Evolutionary conservation across 2,797 vertebrate species (phyloP), one percentile per base, ranked within the genome.

Genomic region (Bufotes viridis): DNA sequence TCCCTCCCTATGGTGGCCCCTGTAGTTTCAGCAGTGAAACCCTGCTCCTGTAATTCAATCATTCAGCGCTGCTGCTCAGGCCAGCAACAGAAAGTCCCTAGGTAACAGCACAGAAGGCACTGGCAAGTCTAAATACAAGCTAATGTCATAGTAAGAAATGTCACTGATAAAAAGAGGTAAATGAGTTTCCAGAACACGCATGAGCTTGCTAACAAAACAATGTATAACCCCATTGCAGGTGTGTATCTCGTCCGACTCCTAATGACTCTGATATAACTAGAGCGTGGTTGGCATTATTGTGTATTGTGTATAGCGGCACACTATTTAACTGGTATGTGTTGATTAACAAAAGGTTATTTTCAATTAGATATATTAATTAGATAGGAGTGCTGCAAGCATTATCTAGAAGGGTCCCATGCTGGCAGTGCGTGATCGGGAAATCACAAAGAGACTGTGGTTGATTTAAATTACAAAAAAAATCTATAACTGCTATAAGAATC

Each of bases 331-430:
- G 49, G 17, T 29, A 58, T 89, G 24, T 82, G 87, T 86, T 86
- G 83, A 89, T 86, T 89, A 89, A 86, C 69, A 82, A 89, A 75
- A 82, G 69, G 70, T 81, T 61, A 69, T 86, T 81, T 85, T 89
- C 82, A 88, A 88, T 86, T 88, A 82, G 63, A 67, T 76, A 29
- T 89, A 76, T 78, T 89, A 85, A 82, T 89, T 86, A 82, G 83
- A 81, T 84, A 88, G 80, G 80, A 72, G 78, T 74, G 78, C 42
- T 84, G 67, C 82, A 55, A 81, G 78, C 82, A 24, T 57, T 18
- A 72, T 81, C 79, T 85, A 63, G 55, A 76, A 63, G 20, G 74
- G 69, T 81, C 82, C 78, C 76, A 85, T 85, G 82, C 82, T 81
- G 67, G n/a, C 53, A 85, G 13, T n/a, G 55, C 24, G 42, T 83